Evolutionary conservation across 2,113 vertebrate genomes (phyloP).

Genomic region (Balaenoptera acutorostrata): DNA sequence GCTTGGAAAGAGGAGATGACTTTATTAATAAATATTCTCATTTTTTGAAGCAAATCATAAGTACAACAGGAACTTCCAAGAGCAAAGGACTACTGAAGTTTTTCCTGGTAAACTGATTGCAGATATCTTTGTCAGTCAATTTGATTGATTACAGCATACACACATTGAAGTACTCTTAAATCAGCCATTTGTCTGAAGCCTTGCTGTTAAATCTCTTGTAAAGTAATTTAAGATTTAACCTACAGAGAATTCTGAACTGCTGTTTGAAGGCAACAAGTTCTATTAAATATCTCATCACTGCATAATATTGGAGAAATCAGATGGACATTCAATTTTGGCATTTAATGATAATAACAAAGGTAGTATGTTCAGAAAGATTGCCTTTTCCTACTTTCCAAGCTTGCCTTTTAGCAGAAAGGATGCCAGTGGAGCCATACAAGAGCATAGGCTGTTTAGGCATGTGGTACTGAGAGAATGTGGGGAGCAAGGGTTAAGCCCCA

Average conservation of each 20-base stretch:
- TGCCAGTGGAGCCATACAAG: background rate
- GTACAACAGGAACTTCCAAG: constrained; percentile 39
- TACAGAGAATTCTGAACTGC: constrained; percentile 55
- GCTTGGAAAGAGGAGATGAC: constrained; percentile 31
- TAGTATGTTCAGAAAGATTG: constrained; percentile 4
- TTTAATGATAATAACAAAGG: constrained; percentile 55
- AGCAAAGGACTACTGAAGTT: constrained; percentile 47
- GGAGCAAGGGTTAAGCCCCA: background rate
- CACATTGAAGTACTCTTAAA: constrained; percentile 65
- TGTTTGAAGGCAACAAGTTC: constrained; percentile 59
- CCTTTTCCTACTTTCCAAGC: background rate
- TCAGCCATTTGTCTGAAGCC: constrained; percentile 59
- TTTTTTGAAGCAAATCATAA: constrained; percentile 50
- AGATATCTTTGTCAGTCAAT: constrained; percentile 69
- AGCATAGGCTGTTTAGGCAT: background rate
- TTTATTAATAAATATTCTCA: constrained; percentile 55
- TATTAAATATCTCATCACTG: constrained; percentile 51
- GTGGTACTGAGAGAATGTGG: background rate
- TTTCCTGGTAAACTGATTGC: constrained; percentile 64
- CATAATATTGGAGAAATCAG: constrained; percentile 22
- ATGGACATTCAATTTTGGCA: background rate
- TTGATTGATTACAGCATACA: constrained; percentile 69
- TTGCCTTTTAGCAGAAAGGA: background rate
- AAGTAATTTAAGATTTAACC: constrained; percentile 71
- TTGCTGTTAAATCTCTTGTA: constrained; percentile 72